A percentile compares a stretch with the other conserved stretches of the same genome.
These are phyloP conservation scores for Byasa hedistus DNA, from an alignment of 2,888 invertebrate genomes.

Conservation along the genomic window DNA sequence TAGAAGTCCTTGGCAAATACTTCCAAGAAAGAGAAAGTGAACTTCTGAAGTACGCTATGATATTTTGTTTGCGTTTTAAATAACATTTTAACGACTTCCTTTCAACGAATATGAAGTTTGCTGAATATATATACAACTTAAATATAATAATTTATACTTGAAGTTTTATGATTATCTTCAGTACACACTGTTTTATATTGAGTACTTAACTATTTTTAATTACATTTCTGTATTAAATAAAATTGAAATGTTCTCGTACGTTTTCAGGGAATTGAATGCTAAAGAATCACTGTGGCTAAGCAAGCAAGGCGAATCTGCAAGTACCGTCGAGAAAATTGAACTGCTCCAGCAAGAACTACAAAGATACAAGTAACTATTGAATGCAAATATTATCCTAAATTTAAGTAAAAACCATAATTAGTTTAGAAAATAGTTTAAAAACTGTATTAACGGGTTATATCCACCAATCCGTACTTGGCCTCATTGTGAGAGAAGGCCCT, in stretches of 20 bases:
- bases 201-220: not conserved
- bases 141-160: too few species aligned
- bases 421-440: too few species aligned
- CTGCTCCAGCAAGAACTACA: slow-evolving; percentile 89
- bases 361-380: slow-evolving; percentile 83
- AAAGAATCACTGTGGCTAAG: slow-evolving; percentile 89
- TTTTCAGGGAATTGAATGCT: slow-evolving; percentile 84
- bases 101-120: too few species aligned
- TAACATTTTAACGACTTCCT: too few species aligned
- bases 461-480: too few species aligned
- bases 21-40: slow-evolving; percentile 94
- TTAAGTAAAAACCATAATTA: not conserved
- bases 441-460: too few species aligned
- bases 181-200: too few species aligned
- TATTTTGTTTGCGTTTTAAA: not conserved
- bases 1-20: slow-evolving; percentile 92
- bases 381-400: not conserved
- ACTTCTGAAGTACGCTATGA: slow-evolving; percentile 88
- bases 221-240: not conserved
- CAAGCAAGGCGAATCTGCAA: slow-evolving; percentile 89
- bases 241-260: not conserved
- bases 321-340: slow-evolving; percentile 88
- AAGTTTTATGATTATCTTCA: too few species aligned
- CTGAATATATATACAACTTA: too few species aligned
- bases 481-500: too few species aligned